Evolutionary conservation across 2,888 invertebrate genomes (phyloP).

Genomic region (Hermodice carunculata): DNA sequence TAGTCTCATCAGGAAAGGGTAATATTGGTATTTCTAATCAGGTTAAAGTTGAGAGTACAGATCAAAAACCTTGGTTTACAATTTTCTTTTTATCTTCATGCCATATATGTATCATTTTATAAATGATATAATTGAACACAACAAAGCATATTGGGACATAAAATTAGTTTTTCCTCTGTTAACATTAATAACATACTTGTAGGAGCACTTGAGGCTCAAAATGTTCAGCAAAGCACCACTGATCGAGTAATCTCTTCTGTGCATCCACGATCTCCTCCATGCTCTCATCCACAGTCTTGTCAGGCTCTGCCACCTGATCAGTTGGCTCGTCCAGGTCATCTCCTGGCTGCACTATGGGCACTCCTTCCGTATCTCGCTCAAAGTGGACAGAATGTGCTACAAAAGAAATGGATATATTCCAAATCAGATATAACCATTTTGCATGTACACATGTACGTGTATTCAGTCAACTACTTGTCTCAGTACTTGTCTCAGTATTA

Average conservation of each 20-base stretch:
- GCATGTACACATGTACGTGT: too few relatives aligned
- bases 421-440: neutral
- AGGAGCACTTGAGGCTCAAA: conserved; percentile 61
- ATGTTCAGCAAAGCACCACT: conserved; percentile 69
- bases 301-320: conserved; percentile 31
- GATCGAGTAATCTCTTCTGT: conserved; percentile 64
- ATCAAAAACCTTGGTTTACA: too few relatives aligned
- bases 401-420: neutral
- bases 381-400: conserved; percentile 55
- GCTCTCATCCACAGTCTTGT: conserved; percentile 34
- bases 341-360: conserved; percentile 38
- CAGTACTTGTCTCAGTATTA: too few relatives aligned
- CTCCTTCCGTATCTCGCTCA: conserved; percentile 50
- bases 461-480: too few relatives aligned
- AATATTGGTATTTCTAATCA: too few relatives aligned
- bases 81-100: too few relatives aligned
- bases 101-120: too few relatives aligned
- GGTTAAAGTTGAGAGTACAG: too few relatives aligned
- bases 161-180: too few relatives aligned
- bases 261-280: conserved; percentile 60
- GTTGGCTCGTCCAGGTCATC: conserved; percentile 19
- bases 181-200: conserved; percentile 50
- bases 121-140: too few relatives aligned
- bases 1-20: too few relatives aligned
- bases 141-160: too few relatives aligned